These are phyloP conservation scores for Vandiemenella viatica DNA, from an alignment of 2,888 invertebrate genomes.

Conservation along the genomic window DNA sequence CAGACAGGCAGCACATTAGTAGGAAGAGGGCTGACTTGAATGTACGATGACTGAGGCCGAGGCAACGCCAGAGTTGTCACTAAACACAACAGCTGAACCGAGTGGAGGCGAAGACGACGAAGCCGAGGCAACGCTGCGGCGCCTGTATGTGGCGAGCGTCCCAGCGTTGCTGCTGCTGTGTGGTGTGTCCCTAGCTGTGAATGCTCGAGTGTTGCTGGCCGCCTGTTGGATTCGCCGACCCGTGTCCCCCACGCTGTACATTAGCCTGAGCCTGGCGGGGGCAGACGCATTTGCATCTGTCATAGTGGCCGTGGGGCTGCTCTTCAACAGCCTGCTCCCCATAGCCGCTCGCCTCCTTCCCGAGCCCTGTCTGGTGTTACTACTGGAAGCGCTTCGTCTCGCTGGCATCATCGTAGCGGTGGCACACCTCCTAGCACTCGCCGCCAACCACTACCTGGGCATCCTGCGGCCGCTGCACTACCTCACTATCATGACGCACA, in stretches of 20 bases:
- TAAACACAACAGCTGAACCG: too few relatives aligned
- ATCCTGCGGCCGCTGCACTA: constrained; percentile 45
- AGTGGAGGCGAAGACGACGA: neutral
- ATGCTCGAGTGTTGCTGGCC: constrained; percentile 36
- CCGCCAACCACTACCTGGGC: constrained; percentile 50
- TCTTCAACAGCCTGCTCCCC: constrained; percentile 31
- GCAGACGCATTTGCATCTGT: constrained; percentile 41
- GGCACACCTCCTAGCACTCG: constrained; percentile 43
- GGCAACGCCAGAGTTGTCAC: too few relatives aligned
- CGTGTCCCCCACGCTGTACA: constrained; percentile 39
- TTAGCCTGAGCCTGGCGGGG: constrained; percentile 40
- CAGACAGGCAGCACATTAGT: too few relatives aligned
- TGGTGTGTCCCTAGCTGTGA: constrained; percentile 35
- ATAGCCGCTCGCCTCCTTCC: neutral
- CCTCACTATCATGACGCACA: constrained; percentile 38
- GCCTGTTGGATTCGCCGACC: constrained; percentile 39
- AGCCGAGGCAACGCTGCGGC: constrained; percentile 7
- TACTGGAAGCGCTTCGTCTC: constrained; percentile 32
- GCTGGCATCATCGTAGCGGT: constrained; percentile 46
- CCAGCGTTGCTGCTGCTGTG: constrained; percentile 33
- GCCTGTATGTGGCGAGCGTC: constrained; percentile 21
- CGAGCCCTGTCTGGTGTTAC: constrained; percentile 15
- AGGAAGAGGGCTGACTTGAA: too few relatives aligned
- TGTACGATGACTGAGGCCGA: too few relatives aligned
- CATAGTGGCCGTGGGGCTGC: constrained; percentile 34